phyloP scores from a whole-genome alignment of 2,888 invertebrate genomes.

The Dioctria linearis region DNA sequence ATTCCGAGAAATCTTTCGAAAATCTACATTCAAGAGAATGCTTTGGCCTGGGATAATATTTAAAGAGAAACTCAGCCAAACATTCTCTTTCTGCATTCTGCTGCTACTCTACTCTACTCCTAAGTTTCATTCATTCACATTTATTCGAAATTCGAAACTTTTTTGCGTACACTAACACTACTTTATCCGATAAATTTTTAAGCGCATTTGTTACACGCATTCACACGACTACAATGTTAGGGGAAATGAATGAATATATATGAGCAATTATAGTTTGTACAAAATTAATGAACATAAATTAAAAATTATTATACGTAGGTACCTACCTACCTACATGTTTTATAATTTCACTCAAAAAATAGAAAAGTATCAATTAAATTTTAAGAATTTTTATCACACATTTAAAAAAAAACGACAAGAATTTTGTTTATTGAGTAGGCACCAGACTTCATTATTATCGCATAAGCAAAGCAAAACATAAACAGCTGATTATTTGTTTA shows the following conservation, averaged over 20 bases:
- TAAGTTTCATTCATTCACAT: conserved; percentile 33
- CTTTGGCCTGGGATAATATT: neutral
- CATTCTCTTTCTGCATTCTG: neutral
- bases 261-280: too few relatives aligned
- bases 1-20: neutral
- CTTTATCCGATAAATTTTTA: neutral
- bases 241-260: too few relatives aligned
- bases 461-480: conserved; percentile 21
- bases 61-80: neutral
- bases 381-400: too few relatives aligned
- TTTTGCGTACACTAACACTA: conserved; percentile 25
- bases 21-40: conserved; percentile 8
- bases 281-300: too few relatives aligned
- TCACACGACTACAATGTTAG: too few relatives aligned
- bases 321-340: too few relatives aligned
- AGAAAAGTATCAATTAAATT: too few relatives aligned
- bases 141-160: conserved; percentile 21
- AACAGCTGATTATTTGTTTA: conserved; percentile 50
- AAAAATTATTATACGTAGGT: neutral
- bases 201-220: neutral
- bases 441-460: conserved; percentile 3
- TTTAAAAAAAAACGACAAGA: too few relatives aligned
- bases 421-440: too few relatives aligned
- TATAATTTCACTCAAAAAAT: too few relatives aligned
- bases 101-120: too few relatives aligned